phyloP scores from a whole-genome alignment of 2,113 vertebrate species.

The Myotis brandtii region DNA sequence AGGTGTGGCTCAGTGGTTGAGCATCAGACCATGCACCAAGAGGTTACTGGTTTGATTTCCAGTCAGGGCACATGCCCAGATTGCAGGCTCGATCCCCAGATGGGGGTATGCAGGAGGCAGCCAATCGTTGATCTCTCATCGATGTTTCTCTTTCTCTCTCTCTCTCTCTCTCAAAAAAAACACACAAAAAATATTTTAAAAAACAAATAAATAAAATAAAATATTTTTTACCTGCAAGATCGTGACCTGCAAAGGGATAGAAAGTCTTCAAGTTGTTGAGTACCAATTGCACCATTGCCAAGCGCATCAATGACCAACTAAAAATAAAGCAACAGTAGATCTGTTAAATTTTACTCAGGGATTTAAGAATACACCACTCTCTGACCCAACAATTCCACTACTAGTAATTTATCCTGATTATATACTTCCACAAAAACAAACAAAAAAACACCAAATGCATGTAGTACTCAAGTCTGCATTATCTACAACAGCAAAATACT shows the following conservation, averaged over 20 bases:
- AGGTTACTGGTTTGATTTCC: no score
- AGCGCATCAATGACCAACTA: conserved; percentile 99
- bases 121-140: no score
- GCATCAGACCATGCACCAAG: no score
- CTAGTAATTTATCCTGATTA: background rate
- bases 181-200: no score
- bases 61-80: no score
- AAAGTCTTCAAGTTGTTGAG: conserved; percentile 96
- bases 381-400: conserved; percentile 9
- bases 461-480: background rate
- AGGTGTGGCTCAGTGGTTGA: no score
- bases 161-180: no score
- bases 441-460: background rate
- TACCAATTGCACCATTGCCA: conserved; percentile 97
- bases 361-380: background rate
- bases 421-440: background rate
- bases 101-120: no score
- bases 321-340: conserved; percentile 77
- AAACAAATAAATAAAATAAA: background rate
- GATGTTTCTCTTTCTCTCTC: no score
- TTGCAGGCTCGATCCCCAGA: no score
- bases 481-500: background rate
- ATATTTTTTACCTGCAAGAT: conserved; percentile 93
- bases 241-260: conserved; percentile 97
- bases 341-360: conserved; percentile 43